Conservation (phyloP, 2,113 vertebrate genomes). For the Leptosomus discolor region DNA sequence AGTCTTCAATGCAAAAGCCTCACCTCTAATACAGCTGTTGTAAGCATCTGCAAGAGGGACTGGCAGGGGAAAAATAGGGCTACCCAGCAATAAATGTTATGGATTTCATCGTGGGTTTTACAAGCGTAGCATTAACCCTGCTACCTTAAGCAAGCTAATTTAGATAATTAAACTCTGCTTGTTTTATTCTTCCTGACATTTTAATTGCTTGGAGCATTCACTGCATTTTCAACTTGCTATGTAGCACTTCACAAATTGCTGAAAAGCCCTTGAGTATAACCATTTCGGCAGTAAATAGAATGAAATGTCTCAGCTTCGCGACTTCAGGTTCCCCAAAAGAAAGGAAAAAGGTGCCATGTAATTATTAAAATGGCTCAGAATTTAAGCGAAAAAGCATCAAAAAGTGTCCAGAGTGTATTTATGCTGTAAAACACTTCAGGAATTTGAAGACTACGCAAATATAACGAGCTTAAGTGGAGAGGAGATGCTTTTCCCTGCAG, state of each 20-base stretch:
- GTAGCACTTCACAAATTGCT: background rate
- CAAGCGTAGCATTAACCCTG: background rate
- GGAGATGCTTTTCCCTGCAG: background rate
- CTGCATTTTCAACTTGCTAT: background rate
- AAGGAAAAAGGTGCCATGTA: background rate
- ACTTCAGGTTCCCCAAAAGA: background rate
- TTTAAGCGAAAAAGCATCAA: background rate
- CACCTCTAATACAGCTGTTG: background rate
- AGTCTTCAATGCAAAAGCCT: background rate
- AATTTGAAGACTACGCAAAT: background rate
- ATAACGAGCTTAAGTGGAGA: background rate
- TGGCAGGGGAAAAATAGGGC: background rate
- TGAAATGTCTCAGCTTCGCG: background rate
- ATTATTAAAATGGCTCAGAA: background rate
- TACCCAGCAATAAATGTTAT: background rate
- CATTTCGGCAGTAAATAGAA: background rate
- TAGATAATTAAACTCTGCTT: background rate
- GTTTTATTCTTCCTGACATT: background rate
- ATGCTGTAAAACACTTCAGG: background rate
- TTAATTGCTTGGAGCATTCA: background rate
- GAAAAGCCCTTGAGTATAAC: background rate
- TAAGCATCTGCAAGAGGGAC: background rate
- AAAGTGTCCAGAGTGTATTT: background rate
- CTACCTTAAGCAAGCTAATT: background rate
- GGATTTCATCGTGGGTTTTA: background rate